Evolutionary conservation across 2,797 vertebrate genomes (phyloP), one percentile per base, ranked within the genome.

Genomic region (Neosalanx taihuensis): DNA sequence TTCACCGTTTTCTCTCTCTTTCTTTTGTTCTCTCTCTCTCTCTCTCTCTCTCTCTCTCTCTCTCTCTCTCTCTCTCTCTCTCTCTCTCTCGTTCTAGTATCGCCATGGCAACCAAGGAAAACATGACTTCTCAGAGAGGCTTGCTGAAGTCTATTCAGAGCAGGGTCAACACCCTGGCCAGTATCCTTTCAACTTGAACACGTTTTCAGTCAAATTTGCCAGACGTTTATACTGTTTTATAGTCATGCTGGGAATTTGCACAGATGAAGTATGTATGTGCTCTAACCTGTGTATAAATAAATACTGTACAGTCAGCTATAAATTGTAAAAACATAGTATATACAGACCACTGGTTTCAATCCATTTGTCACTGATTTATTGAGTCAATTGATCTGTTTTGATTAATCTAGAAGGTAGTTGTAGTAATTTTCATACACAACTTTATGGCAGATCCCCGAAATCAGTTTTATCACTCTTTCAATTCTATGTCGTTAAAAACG

Each of bases 51-150:
- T n/a, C n/a, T n/a, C n/a, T n/a, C n/a, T n/a, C n/a, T n/a, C n/a
- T n/a, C n/a, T n/a, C n/a, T n/a, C n/a, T n/a, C n/a, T n/a, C n/a
- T n/a, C n/a, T n/a, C n/a, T n/a, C n/a, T n/a, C n/a, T n/a, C n/a
- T n/a, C n/a, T n/a, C n/a, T 57, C 31, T 64, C 35, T 64, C 17
- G 33, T 3, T 72, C 80, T 72, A 99, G 97, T 86, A 99, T 99
- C 85, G 97, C 98, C 83, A 99, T 99, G 98, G 95, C 96, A 78
- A 99, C 98, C 79, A 99, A 99, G 94, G 97, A 99, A 93, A 99
- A 99, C 88, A 96, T 99, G 96, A 97, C 98, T 79, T 99, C 95
- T 2, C 98, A 99, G 81, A 93, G 97, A 82, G 96, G 97, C 72
- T 72, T 97, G 81, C 85, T 99, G 87, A 99, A 98, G 88, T 96